Conservation (phyloP, 2,797 vertebrate genomes). For the Florisuga fusca region DNA sequence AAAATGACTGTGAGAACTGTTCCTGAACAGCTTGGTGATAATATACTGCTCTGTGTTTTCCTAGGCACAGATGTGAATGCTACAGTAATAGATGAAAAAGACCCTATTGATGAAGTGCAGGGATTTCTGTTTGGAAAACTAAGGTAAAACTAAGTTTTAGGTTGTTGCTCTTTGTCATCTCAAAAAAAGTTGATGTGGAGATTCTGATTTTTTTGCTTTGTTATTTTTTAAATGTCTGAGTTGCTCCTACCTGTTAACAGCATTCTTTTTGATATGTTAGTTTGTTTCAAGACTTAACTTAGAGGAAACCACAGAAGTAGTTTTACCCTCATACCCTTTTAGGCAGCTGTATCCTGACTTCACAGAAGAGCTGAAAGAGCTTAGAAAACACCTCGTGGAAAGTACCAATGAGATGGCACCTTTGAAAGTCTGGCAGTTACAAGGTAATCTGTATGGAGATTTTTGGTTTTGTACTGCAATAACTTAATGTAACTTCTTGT, state of each 20-base stretch:
- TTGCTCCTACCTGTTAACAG: not conserved
- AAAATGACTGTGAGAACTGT: not conserved
- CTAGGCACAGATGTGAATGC: constrained; percentile 90
- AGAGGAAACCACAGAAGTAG: not conserved
- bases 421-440: constrained; percentile 98
- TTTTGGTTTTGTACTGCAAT: not conserved
- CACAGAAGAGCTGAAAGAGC: constrained; percentile 91
- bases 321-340: constrained; percentile 13
- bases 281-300: not conserved
- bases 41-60: constrained; percentile 44
- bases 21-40: not conserved
- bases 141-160: constrained; percentile 79
- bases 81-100: constrained; percentile 92
- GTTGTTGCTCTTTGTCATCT: not conserved
- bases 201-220: not conserved
- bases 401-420: constrained; percentile 99
- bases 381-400: constrained; percentile 95
- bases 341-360: constrained; percentile 89
- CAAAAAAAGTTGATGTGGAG: not conserved
- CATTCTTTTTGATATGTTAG: not conserved
- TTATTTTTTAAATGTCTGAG: not conserved
- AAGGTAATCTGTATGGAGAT: constrained; percentile 83
- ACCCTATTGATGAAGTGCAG: constrained; percentile 97
- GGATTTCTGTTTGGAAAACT: constrained; percentile 98
- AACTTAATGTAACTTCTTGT: not conserved